These are phyloP conservation scores for Pammene aurita DNA, from an alignment of 2,888 invertebrate genomes.

Conservation along the genomic window DNA sequence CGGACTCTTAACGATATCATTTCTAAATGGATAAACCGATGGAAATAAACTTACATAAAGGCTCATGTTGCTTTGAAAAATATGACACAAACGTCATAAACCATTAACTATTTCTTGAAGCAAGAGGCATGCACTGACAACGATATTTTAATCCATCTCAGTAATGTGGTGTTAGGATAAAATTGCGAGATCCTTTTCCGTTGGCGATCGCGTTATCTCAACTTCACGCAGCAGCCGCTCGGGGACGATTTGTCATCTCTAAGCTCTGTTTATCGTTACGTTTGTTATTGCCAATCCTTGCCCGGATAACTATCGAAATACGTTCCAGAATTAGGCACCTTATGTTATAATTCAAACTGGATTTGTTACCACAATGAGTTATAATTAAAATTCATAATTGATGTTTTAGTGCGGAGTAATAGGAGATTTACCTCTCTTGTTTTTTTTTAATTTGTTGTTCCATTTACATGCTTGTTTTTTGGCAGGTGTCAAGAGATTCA, in stretches of 20 bases:
- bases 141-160: background rate
- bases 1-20: too few relatives aligned
- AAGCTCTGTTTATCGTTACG: conserved; percentile 49
- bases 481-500: too few relatives aligned
- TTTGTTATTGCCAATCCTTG: conserved; percentile 44
- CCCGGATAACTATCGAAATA: conserved; percentile 16
- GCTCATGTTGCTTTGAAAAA: too few relatives aligned
- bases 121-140: background rate
- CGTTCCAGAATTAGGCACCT: background rate
- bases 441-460: too few relatives aligned
- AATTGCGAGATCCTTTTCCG: conserved; percentile 62
- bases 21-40: too few relatives aligned
- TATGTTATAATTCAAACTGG: background rate
- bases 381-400: too few relatives aligned
- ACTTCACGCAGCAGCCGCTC: conserved; percentile 44
- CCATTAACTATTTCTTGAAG: too few relatives aligned
- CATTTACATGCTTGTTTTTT: too few relatives aligned
- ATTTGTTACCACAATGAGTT: background rate
- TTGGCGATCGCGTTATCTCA: conserved; percentile 60
- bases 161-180: conserved; percentile 66
- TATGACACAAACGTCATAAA: too few relatives aligned
- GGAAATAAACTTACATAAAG: too few relatives aligned
- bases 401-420: too few relatives aligned
- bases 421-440: too few relatives aligned
- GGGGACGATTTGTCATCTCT: conserved; percentile 53